Percentiles rank a stretch among this genome's conserved stretches.
Conservation (phyloP, 2,888 invertebrate species). For the Holacanthella duospinosa region DNA sequence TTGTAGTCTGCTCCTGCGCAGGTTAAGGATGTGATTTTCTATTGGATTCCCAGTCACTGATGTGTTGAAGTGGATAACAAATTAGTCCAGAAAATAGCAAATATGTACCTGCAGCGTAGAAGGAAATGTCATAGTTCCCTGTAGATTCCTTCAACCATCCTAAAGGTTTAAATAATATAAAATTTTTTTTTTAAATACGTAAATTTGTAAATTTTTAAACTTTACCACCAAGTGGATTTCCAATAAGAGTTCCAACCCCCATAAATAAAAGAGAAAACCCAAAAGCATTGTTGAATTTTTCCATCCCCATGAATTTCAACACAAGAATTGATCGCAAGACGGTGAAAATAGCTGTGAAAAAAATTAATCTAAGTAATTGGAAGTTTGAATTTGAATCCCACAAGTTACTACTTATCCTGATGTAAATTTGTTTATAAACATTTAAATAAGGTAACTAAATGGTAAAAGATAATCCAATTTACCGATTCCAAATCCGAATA, state of each 20-base stretch:
- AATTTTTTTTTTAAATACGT: not conserved
- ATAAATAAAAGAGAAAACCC: conserved; percentile 48
- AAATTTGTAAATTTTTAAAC: not conserved
- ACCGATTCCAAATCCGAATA: conserved; percentile 83
- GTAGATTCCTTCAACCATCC: not conserved
- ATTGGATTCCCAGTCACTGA: conserved; percentile 66
- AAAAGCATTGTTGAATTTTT: conserved; percentile 50
- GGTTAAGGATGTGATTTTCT: too few relatives aligned
- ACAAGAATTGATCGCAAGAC: conserved; percentile 81
- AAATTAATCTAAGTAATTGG: too few relatives aligned
- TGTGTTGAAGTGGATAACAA: conserved; percentile 70
- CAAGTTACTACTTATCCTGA: too few relatives aligned
- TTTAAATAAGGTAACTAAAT: too few relatives aligned
- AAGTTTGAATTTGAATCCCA: too few relatives aligned
- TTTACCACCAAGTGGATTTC: conserved; percentile 71
- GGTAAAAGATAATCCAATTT: conserved; percentile 42
- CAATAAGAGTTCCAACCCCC: conserved; percentile 47
- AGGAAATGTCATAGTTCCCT: conserved; percentile 62
- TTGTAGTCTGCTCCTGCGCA: too few relatives aligned
- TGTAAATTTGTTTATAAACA: too few relatives aligned
- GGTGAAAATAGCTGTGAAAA: conserved; percentile 75
- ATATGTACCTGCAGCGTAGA: conserved; percentile 72
- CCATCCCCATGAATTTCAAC: conserved; percentile 48
- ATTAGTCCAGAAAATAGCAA: conserved; percentile 72
- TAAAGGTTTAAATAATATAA: not conserved